Conservation (phyloP, 1,140 invertebrate genomes). For the Solenopsis fugax region DNA sequence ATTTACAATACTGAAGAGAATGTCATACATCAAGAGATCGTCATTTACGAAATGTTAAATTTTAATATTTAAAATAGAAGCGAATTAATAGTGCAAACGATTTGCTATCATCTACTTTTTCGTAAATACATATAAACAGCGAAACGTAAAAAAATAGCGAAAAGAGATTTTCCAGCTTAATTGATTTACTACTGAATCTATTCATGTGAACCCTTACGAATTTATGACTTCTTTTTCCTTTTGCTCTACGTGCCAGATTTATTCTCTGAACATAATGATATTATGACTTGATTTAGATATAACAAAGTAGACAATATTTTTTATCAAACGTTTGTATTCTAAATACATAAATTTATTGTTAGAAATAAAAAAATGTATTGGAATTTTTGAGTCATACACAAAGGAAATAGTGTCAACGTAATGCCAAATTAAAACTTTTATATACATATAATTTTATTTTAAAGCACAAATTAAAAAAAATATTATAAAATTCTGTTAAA, state of each 20-base stretch:
- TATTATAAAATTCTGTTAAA: not conserved
- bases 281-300: constrained; percentile 36
- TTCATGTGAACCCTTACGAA: constrained; percentile 8
- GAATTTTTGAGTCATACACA: not conserved
- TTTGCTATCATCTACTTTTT: constrained; percentile 9
- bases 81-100: not conserved
- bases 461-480: not conserved
- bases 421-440: too few relatives aligned
- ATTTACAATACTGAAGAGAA: not conserved
- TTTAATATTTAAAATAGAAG: not conserved
- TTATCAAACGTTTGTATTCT: not conserved
- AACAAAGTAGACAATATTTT: not conserved
- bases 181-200: constrained; percentile 27
- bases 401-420: too few relatives aligned
- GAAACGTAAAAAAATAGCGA: not conserved
- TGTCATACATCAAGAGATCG: not conserved
- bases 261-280: not conserved
- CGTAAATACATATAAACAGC: not conserved
- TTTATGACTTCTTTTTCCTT: constrained; percentile 7
- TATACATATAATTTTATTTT: not conserved
- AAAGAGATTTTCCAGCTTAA: constrained; percentile 36
- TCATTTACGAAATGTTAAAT: not conserved
- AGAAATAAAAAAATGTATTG: not conserved
- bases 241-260: not conserved
- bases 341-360: not conserved